Percentiles rank a stretch among this genome's conserved stretches.
These are phyloP conservation scores for Euwallacea similis DNA, from an alignment of 1,140 invertebrate species.

Conservation along the genomic window DNA sequence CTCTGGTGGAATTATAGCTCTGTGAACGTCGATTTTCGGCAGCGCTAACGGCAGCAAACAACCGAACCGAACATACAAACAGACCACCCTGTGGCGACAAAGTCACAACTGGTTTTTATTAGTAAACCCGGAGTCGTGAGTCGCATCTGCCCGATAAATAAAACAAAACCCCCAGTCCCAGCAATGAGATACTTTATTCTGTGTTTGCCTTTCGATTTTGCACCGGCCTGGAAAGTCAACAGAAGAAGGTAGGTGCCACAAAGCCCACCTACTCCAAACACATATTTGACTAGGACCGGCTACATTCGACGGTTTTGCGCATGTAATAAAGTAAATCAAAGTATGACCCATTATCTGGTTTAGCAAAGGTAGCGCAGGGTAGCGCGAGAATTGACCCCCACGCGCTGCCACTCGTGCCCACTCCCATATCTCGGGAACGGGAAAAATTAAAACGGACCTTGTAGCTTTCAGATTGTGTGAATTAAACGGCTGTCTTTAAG, in stretches of 20 bases:
- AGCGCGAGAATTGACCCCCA: constrained; percentile 24
- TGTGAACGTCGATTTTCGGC: constrained; percentile 17
- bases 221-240: constrained; percentile 23
- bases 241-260: constrained; percentile 11
- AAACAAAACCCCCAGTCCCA: constrained; percentile 9
- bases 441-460: constrained; percentile 24
- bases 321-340: too few species aligned
- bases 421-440: constrained; percentile 16
- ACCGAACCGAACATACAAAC: constrained; percentile 15
- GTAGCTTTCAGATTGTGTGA: constrained; percentile 23
- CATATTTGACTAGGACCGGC: neutral
- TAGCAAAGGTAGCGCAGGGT: constrained; percentile 14
- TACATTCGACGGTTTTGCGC: too few species aligned
- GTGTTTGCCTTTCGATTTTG: constrained; percentile 30
- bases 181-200: constrained; percentile 24
- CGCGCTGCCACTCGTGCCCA: constrained; percentile 20
- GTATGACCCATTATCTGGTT: too few species aligned
- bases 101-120: constrained; percentile 38
- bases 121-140: constrained; percentile 32
- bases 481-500: constrained; percentile 16
- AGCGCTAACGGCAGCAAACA: constrained; percentile 15
- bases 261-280: neutral
- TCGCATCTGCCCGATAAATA: constrained; percentile 32
- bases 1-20: neutral
- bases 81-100: constrained; percentile 34